Conservation (phyloP, 1,140 invertebrate species). For the Dendroctonus ponderosae region DNA sequence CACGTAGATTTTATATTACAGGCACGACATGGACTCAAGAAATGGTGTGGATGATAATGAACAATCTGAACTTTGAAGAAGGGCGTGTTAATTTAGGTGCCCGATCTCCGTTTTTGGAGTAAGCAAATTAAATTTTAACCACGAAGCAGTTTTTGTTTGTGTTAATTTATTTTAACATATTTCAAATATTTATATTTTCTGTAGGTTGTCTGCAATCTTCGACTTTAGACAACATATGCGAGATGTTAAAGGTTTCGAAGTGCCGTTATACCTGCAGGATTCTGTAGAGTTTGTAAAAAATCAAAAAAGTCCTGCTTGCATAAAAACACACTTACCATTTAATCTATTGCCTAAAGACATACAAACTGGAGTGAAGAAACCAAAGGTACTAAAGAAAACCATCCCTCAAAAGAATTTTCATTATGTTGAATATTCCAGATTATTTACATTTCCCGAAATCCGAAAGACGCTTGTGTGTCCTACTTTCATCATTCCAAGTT, state of each 20-base stretch:
- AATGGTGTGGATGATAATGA: conserved; percentile 58
- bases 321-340: conserved; percentile 72
- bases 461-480: conserved; percentile 77
- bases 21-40: conserved; percentile 63
- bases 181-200: conserved; percentile 29
- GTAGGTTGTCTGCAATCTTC: conserved; percentile 48
- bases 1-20: conserved; percentile 21
- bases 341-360: conserved; percentile 63
- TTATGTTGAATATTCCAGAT: conserved; percentile 56
- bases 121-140: conserved; percentile 31
- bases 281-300: conserved; percentile 38
- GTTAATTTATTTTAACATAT: too few relatives aligned
- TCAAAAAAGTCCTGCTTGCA: conserved; percentile 56
- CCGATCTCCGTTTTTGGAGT: conserved; percentile 53
- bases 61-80: conserved; percentile 55
- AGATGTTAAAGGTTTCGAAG: conserved; percentile 40
- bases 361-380: conserved; percentile 52
- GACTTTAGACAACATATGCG: conserved; percentile 45
- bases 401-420: conserved; percentile 2
- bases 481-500: conserved; percentile 71
- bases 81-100: conserved; percentile 48
- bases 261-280: conserved; percentile 42
- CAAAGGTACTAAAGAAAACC: conserved; percentile 47
- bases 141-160: conserved; percentile 4
- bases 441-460: conserved; percentile 76